Percentiles rank a stretch among this genome's conserved stretches.
Evolutionary conservation across 2,797 vertebrate genomes (phyloP).

Genomic region (Alauda arvensis): DNA sequence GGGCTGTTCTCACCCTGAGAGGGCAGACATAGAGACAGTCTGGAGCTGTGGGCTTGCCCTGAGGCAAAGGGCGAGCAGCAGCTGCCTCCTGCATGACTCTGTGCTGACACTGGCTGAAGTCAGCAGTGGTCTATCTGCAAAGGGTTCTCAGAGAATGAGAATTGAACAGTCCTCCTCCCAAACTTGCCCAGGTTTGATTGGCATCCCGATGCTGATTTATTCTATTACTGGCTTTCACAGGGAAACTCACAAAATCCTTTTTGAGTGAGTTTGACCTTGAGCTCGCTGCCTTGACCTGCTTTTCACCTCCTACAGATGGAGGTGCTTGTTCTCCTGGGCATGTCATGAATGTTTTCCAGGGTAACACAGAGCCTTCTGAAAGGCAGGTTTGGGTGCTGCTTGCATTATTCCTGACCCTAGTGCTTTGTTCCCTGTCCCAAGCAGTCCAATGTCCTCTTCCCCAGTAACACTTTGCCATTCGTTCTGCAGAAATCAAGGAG

Average conservation of each 20-base stretch:
- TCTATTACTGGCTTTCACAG: slow-evolving; percentile 8
- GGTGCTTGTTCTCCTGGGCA: slow-evolving; percentile 68
- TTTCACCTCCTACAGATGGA: slow-evolving; percentile 70
- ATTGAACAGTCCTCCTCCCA: background rate
- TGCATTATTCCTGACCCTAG: slow-evolving; percentile 56
- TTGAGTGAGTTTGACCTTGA: slow-evolving; percentile 57
- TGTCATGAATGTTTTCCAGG: slow-evolving; percentile 39
- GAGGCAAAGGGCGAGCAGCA: background rate
- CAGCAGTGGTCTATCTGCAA: background rate
- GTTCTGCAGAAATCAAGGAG: slow-evolving; percentile 88
- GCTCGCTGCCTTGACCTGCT: slow-evolving; percentile 56
- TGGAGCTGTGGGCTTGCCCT: background rate
- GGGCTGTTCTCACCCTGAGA: background rate
- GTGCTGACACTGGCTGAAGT: background rate
- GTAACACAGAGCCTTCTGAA: slow-evolving; percentile 58
- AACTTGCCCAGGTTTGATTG: background rate
- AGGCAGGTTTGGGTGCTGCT: slow-evolving; percentile 51
- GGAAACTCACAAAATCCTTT: slow-evolving; percentile 4
- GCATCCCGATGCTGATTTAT: background rate
- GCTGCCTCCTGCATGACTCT: background rate
- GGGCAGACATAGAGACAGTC: background rate
- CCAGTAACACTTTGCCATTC: background rate
- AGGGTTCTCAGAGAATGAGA: background rate
- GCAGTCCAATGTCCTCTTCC: background rate
- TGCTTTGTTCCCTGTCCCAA: slow-evolving; percentile 30